Evolutionary conservation across 2,797 vertebrate genomes (phyloP), one percentile per base, ranked within the genome.

Genomic region (Lithobates sylvaticus): DNA sequence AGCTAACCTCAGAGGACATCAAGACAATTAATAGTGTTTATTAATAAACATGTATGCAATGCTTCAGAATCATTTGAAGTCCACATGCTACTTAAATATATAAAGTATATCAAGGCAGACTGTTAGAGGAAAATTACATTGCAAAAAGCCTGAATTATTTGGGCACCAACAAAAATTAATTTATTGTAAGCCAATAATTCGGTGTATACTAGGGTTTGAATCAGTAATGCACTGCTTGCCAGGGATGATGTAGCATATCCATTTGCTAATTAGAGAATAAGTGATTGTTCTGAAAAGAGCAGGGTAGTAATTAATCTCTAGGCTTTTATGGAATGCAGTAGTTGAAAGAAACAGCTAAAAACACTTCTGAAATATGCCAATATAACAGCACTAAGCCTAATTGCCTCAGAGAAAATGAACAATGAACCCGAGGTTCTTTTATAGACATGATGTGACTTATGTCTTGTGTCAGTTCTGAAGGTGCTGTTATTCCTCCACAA

Each of bases 241-340:
- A 79, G 34, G 32, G 13, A 65, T 69, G 70, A 79, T 75, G 73
- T 69, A 83, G 74, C 16, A 34, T 36, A 50, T 83, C 80, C 81
- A 87, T 83, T 83, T 84, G 27, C 75, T 78, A 61, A 84, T 78
- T 78, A 87, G 83, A 87, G 68, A 86, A 47, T 26, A 68, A 29
- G 77, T 39, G 16, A 86, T 64, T 76, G 65, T 65, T 44, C 42
- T 71, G 32, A 34, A 36, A 36, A 7, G 34, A 7, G 34, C 34
- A 36, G 34, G 5, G 69, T 32, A 71, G 83, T 32, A 79, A 74
- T 85, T 79, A 64, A 73, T 58, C 50, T 67, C 18, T 73, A 67
- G 69, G 58, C 70, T 65, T 27, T 26, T 54, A 84, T 74, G 16
- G 23, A 84, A 72, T 71, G 23, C n/a, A 36, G 18, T 10, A 71